phyloP scores from a whole-genome alignment of 2,888 invertebrate species.

The Chaitophorus viminalis region DNA sequence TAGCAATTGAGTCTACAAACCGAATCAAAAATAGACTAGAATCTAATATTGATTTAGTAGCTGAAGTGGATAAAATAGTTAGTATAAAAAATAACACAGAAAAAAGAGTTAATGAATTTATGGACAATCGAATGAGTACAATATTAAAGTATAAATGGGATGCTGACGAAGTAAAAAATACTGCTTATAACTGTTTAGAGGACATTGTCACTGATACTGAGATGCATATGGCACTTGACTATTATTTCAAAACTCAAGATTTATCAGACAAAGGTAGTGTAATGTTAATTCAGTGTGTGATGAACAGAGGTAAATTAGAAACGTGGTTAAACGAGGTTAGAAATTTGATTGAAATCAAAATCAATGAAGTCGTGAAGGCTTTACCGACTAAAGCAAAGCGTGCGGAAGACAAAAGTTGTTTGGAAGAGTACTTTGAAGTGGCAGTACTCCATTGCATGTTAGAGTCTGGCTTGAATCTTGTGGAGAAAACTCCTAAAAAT shows the following conservation, averaged over 20 bases:
- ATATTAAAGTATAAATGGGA: constrained; percentile 52
- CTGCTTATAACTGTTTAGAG: constrained; percentile 53
- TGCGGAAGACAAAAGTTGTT: constrained; percentile 1
- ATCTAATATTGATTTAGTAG: neutral
- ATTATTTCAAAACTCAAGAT: constrained; percentile 52
- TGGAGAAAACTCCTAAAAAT: constrained; percentile 25
- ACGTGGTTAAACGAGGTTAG: constrained; percentile 48
- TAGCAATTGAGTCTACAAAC: constrained; percentile 29
- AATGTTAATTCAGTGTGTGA: constrained; percentile 50
- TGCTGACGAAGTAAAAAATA: constrained; percentile 20
- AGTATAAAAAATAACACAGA: constrained; percentile 37
- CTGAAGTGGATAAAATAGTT: constrained; percentile 29
- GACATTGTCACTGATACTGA: constrained; percentile 37
- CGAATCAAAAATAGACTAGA: constrained; percentile 23
- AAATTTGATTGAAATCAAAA: constrained; percentile 19
- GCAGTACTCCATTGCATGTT: constrained; percentile 44
- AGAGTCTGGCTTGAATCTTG: constrained; percentile 29
- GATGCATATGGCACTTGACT: constrained; percentile 58
- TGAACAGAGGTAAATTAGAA: constrained; percentile 47
- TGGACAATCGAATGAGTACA: constrained; percentile 22
- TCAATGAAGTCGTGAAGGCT: constrained; percentile 20
- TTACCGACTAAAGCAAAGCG: constrained; percentile 22
- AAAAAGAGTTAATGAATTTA: constrained; percentile 33
- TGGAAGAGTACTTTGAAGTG: constrained; percentile 49
- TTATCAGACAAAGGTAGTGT: constrained; percentile 35